Base-by-base conservation (phyloP, 2,113 vertebrate genomes). In the Psilopsiagon aurifrons region DNA sequence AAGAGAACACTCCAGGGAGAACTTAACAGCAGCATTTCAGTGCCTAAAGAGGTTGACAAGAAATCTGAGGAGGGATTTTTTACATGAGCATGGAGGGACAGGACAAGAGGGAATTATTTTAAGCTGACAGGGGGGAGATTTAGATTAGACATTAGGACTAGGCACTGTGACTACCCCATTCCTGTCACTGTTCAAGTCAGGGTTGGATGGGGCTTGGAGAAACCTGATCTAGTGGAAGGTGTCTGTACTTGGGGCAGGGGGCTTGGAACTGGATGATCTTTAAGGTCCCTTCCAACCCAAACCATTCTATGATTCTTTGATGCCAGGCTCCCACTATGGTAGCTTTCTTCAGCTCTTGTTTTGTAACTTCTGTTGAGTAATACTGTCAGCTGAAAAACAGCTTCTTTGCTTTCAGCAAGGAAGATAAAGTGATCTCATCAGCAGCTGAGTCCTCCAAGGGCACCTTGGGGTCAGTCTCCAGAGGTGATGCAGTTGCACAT, bases 241-340 rank as follows among this genome's bases (percentile, higher is more conserved):
- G 57, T 24, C 22, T 13, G 20, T 35, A 33, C 57, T n/a, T 3
- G 6, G 14, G 6, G 33, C 33, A 59, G 57, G 13, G 33, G 22
- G 13, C 22, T n/a, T 59, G 22, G 22, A 24, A 59, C 20, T 2
- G 4, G 8, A n/a, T 59, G 33, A n/a, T 59, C 33, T 22, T n/a
- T 23, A 59, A n/a, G 33, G 55, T 59, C 55, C 55, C 33, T 59
- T 57, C 31, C 55, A 55, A 55, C 54, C 18, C 31, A 55, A 55
- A 55, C 54, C 31, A 57, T 22, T 57, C 31, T 5, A 33, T 33
- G 18, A 57, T 33, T 20, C 54, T 57, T 55, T 66, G 74, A 52
- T 0, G 11, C 44, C 25, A 29, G 25, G 33, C 25, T 83, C 24
- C 31, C n/a, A 31, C 11, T 27, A 49, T 0, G 0, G 35, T 25